phyloP scores from a whole-genome alignment of 2,113 vertebrate species.

The Myocastor coypus region DNA sequence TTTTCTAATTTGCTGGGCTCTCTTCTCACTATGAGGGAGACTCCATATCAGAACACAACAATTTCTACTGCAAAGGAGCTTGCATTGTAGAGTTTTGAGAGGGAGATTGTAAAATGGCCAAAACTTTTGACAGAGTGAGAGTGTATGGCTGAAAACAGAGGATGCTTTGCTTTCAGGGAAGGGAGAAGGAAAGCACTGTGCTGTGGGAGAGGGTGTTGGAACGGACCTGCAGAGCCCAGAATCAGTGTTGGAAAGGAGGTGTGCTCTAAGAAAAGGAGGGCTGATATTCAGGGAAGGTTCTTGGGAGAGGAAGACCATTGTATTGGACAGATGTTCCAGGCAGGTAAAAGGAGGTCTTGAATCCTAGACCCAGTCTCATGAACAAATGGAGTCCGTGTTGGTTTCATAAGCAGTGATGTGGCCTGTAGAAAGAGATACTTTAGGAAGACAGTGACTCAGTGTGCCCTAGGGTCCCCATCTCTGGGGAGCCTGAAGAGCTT shows the following conservation, averaged over 20 bases:
- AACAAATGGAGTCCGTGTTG: neutral
- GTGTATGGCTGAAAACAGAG: neutral
- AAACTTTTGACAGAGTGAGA: neutral
- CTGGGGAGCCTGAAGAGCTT: neutral
- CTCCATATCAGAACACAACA: neutral
- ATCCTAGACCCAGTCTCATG: neutral
- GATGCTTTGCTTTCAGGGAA: no score
- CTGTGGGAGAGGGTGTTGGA: neutral
- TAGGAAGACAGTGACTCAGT: neutral
- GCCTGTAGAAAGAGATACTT: neutral
- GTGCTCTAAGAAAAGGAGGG: neutral
- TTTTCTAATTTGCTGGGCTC: neutral
- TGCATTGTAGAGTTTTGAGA: fast-evolving
- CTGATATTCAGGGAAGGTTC: neutral
- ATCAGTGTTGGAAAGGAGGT: fast-evolving
- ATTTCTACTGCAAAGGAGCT: neutral
- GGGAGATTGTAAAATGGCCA: neutral
- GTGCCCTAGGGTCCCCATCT: neutral
- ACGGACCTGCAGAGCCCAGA: neutral
- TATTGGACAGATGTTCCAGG: neutral
- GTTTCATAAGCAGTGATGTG: neutral
- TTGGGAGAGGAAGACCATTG: neutral
- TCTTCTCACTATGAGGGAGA: neutral
- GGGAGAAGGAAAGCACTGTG: neutral
- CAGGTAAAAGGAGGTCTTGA: neutral